Percentiles rank a stretch among this genome's conserved stretches.
Conservation (phyloP, 1,140 invertebrate genomes). For the Microplitis mediator region DNA sequence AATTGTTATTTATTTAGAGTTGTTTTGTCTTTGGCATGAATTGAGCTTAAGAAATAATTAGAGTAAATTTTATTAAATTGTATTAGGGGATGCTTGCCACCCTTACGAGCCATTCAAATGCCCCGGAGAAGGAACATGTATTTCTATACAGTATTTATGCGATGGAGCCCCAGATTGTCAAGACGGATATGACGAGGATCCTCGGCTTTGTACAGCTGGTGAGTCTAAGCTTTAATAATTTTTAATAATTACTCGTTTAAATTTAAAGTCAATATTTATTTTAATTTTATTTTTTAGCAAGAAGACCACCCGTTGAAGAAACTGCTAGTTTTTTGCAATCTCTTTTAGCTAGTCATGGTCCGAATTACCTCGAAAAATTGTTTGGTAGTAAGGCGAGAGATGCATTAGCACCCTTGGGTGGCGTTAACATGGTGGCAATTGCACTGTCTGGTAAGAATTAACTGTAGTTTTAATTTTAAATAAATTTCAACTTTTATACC, state of each 20-base stretch:
- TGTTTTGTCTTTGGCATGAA: too few relatives aligned
- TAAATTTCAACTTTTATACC: neutral
- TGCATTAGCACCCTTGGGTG: slow-evolving; percentile 86
- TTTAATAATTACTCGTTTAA: neutral
- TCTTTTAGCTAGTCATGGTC: slow-evolving; percentile 89
- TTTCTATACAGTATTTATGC: slow-evolving; percentile 93
- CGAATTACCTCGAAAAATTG: slow-evolving; percentile 94
- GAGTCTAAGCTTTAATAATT: slow-evolving; percentile 39
- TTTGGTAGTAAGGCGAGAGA: slow-evolving; percentile 93
- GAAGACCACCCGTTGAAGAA: slow-evolving; percentile 93
- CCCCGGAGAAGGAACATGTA: slow-evolving; percentile 87
- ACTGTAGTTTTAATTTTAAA: neutral
- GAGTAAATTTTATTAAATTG: neutral
- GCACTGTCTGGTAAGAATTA: slow-evolving; percentile 82
- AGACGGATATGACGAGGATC: slow-evolving; percentile 89
- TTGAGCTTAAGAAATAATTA: too few relatives aligned
- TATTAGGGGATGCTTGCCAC: slow-evolving; percentile 75
- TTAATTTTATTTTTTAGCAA: slow-evolving; percentile 68
- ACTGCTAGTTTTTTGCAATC: slow-evolving; percentile 94
- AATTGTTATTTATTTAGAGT: too few relatives aligned
- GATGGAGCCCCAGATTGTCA: slow-evolving; percentile 93
- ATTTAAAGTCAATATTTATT: slow-evolving; percentile 5
- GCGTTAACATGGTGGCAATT: slow-evolving; percentile 92
- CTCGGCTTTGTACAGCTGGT: slow-evolving; percentile 92
- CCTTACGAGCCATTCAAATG: slow-evolving; percentile 95